phyloP scores from a whole-genome alignment of 2,888 invertebrate genomes.

The Nomada goodeniana region DNA sequence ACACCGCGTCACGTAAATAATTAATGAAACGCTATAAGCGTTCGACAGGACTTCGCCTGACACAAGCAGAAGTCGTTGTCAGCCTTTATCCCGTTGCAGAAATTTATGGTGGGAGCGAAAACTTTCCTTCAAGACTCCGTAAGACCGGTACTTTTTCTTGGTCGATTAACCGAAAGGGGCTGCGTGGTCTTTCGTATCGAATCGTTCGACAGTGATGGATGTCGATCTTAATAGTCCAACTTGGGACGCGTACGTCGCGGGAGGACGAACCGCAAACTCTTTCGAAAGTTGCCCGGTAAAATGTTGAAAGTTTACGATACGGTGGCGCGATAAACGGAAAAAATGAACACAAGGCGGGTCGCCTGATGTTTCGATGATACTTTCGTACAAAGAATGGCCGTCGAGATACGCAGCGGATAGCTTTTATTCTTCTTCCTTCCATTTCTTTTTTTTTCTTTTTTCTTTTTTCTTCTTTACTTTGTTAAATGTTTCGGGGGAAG shows the following conservation, averaged over 20 bases:
- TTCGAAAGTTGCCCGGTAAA: slow-evolving; percentile 34
- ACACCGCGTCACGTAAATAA: background rate
- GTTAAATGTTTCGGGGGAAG: slow-evolving; percentile 37
- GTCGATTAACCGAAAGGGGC: slow-evolving; percentile 45
- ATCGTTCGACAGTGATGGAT: slow-evolving; percentile 77
- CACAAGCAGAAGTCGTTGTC: slow-evolving; percentile 31
- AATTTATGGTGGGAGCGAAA: slow-evolving; percentile 49
- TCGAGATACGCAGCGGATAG: slow-evolving; percentile 20
- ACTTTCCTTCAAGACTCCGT: slow-evolving; percentile 32
- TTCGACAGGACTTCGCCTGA: slow-evolving; percentile 19
- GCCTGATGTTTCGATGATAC: slow-evolving; percentile 42
- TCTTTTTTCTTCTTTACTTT: slow-evolving; percentile 21
- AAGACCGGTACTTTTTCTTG: slow-evolving; percentile 42
- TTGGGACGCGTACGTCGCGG: slow-evolving; percentile 34
- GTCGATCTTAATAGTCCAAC: slow-evolving; percentile 76
- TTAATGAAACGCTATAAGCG: slow-evolving; percentile 17
- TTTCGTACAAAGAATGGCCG: slow-evolving; percentile 15
- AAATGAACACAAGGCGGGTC: slow-evolving; percentile 20
- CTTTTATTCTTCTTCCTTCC: background rate
- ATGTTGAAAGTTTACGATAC: slow-evolving; percentile 33
- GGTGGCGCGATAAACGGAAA: slow-evolving; percentile 14
- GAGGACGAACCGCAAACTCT: slow-evolving; percentile 23
- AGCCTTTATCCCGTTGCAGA: slow-evolving; percentile 47
- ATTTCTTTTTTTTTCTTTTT: background rate
- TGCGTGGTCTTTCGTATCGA: slow-evolving; percentile 46